Conservation (phyloP, 2,888 invertebrate species). For the Athalia rosae region DNA sequence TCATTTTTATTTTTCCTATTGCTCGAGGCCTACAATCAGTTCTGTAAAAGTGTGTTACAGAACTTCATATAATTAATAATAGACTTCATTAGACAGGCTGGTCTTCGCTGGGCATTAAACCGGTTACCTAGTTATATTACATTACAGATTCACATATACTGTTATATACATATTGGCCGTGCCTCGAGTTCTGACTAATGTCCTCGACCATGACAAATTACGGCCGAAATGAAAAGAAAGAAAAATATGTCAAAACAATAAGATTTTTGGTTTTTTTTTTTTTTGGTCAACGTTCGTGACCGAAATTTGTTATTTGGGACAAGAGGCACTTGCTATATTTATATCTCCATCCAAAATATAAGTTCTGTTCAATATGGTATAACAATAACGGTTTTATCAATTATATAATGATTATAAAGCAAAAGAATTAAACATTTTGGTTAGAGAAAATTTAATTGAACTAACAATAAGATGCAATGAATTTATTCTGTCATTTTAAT, state of each 20-base stretch:
- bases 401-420: no score
- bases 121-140: constrained; percentile 70
- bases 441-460: no score
- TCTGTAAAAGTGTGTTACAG: constrained; percentile 66
- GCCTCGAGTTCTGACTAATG: constrained; percentile 2
- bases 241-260: no score
- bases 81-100: constrained; percentile 66
- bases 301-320: not conserved
- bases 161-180: constrained; percentile 44
- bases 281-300: not conserved
- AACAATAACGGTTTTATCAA: no score
- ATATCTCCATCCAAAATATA: constrained; percentile 11
- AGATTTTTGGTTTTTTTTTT: not conserved
- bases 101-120: constrained; percentile 73
- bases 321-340: constrained; percentile 35
- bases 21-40: constrained; percentile 61
- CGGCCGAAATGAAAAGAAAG: no score
- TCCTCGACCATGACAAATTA: no score
- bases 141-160: constrained; percentile 50
- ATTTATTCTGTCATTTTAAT: no score
- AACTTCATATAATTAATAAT: constrained; percentile 61
- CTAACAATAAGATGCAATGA: no score
- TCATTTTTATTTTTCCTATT: not conserved
- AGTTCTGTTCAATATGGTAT: no score
- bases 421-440: no score